Conservation (phyloP, 2,888 invertebrate genomes). For the Hirtodrosophila duncani region DNA sequence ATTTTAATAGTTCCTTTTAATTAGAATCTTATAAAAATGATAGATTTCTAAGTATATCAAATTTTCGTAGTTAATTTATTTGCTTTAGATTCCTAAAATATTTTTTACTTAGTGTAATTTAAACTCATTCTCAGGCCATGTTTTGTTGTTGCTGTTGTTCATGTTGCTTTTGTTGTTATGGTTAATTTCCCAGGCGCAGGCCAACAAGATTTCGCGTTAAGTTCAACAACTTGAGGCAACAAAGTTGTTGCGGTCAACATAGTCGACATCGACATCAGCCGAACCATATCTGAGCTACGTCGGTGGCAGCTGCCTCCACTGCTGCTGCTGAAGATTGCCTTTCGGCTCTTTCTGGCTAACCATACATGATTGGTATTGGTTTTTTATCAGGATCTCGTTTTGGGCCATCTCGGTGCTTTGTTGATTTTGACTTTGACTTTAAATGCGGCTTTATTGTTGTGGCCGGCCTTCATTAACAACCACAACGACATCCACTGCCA, state of each 20-base stretch:
- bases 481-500: no score
- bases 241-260: conserved; percentile 61
- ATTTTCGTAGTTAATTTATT: no score
- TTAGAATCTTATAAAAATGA: no score
- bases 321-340: no score
- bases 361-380: conserved; percentile 65
- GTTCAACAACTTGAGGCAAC: conserved; percentile 71
- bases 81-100: no score
- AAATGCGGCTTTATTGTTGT: conserved; percentile 46
- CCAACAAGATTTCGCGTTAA: conserved; percentile 73
- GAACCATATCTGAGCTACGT: no score
- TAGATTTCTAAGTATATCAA: no score
- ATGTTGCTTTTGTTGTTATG: conserved; percentile 35
- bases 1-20: no score
- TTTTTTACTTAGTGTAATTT: no score
- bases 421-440: conserved; percentile 45
- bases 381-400: conserved; percentile 71
- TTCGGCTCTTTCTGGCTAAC: conserved; percentile 39
- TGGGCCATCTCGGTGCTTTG: conserved; percentile 65
- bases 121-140: no score
- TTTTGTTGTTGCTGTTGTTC: conserved; percentile 10
- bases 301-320: conserved; percentile 55
- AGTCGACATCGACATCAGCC: conserved; percentile 28
- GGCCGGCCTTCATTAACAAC: conserved; percentile 5
- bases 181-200: conserved; percentile 69